Conservation (phyloP, 92 coral and sea anemone genomes). For the Virgularia gustaviana region DNA sequence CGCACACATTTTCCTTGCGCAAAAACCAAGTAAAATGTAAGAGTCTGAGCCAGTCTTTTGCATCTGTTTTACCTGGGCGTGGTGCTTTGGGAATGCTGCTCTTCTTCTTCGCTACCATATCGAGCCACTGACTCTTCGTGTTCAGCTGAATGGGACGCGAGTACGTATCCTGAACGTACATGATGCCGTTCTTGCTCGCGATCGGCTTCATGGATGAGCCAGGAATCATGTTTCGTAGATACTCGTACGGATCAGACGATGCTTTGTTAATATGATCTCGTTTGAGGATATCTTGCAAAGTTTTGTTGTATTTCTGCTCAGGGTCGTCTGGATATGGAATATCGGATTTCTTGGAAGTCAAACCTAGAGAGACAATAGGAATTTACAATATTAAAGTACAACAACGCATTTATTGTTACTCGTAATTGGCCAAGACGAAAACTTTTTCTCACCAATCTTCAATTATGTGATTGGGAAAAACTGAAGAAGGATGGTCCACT, state of each 20-base stretch:
- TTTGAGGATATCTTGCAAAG: constrained; percentile 14
- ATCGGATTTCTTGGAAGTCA: constrained; percentile 21
- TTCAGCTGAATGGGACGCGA: constrained; percentile 78
- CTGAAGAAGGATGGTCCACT: no score
- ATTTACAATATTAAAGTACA: not conserved
- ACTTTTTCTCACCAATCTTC: no score
- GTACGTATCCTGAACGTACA: constrained; percentile 46
- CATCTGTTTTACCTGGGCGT: constrained; percentile 47
- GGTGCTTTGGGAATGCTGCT: constrained; percentile 64
- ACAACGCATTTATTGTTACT: no score
- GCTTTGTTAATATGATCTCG: constrained; percentile 15
- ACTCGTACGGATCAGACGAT: constrained; percentile 71
- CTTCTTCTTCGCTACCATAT: constrained; percentile 72
- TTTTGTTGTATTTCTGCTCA: constrained; percentile 48
- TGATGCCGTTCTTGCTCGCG: constrained; percentile 75
- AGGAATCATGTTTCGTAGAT: constrained; percentile 81
- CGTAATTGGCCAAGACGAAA: no score
- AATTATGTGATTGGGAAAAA: no score
- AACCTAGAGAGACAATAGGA: not conserved
- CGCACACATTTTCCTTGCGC: no score
- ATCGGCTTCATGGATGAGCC: constrained; percentile 91
- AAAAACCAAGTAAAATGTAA: no score
- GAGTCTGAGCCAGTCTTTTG: no score
- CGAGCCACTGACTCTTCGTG: constrained; percentile 73
- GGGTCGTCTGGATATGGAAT: constrained; percentile 37